Base-by-base conservation (phyloP, 1,140 invertebrate genomes). In the Tribolium madens region DNA sequence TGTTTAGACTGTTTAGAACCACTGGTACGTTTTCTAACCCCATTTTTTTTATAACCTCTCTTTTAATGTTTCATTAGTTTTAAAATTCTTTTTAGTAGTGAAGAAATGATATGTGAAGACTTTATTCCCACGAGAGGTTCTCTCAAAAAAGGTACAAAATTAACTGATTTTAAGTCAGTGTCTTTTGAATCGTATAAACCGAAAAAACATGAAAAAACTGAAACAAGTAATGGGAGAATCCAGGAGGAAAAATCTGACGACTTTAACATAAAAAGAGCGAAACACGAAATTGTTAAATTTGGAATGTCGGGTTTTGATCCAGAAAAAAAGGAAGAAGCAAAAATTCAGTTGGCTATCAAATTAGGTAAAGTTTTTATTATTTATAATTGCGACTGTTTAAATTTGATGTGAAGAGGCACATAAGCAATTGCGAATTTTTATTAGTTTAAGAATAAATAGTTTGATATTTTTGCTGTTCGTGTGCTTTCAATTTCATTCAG, bases 271-370 rank as follows among this genome's bases (percentile, higher is more conserved):
- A 90, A 91, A 52, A 87, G 83, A 71, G 85, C 87, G 0, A 87
- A 89, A 69, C 87, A 89, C 81, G 91, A 93, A 79, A 86, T 93
- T 3, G 87, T 92, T 33, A 91, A 91, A 76, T 91, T 92, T 82
- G 91, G 89, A 53, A 90, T 90, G 78, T 88, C 88, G 57, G 91
- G 91, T 50, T 88, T 91, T 9, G 84, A 88, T 12, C 85, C 87
- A n/a, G 81, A 84, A 36, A 88, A 89, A 73, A 89, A 90, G 76
- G 84, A 86, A 47, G 85, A 89, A 84, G 89, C 90, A 68, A 89
- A 91, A 83, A 85, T 90, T 15, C 88, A 88, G 15, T 84, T 91
- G 14, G 87, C 90, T 6, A 86, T 92, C 17, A 90, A 88, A 78
- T 86, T 92, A 75, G 91, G 89, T 87, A n/a, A 6, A 15, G n/a